These are phyloP conservation scores for Anagyrus pseudococci DNA, from an alignment of 2,888 invertebrate species.

Conservation along the genomic window DNA sequence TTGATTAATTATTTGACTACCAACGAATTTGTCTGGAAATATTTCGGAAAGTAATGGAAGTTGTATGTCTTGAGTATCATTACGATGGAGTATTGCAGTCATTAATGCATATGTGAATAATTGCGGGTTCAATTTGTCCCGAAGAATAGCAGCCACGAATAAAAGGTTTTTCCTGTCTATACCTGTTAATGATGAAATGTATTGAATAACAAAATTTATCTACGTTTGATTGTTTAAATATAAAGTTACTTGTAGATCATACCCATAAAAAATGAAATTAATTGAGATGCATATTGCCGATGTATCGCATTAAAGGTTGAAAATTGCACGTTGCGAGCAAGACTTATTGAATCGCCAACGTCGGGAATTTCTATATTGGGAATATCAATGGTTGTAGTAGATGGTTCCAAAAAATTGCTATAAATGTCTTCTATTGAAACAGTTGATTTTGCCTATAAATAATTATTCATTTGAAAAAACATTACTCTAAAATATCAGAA, in stretches of 20 bases:
- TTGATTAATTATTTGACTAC: slow-evolving; percentile 72
- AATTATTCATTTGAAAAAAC: too few species aligned
- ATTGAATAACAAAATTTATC: background rate
- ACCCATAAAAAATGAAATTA: background rate
- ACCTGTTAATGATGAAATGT: too few species aligned
- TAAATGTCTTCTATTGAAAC: too few species aligned
- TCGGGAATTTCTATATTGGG: background rate
- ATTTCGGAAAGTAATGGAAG: slow-evolving; percentile 78
- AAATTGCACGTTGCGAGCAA: background rate
- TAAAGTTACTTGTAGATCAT: background rate
- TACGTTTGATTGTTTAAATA: background rate
- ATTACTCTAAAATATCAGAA: too few species aligned
- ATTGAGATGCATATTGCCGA: background rate
- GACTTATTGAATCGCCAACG: background rate
- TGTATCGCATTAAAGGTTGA: background rate
- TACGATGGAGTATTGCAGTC: slow-evolving; percentile 76
- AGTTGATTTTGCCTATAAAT: background rate
- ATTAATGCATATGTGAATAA: slow-evolving; percentile 81
- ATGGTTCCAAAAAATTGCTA: too few species aligned
- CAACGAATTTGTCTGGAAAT: slow-evolving; percentile 84
- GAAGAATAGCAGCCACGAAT: slow-evolving; percentile 74
- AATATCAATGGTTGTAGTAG: background rate
- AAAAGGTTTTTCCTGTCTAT: too few species aligned
- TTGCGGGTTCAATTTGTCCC: slow-evolving; percentile 79
- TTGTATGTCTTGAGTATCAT: slow-evolving; percentile 73